Percentiles rank a stretch among this genome's conserved stretches.
phyloP scores from a whole-genome alignment of 2,113 vertebrate species.

The Oreotrochilus melanogaster region DNA sequence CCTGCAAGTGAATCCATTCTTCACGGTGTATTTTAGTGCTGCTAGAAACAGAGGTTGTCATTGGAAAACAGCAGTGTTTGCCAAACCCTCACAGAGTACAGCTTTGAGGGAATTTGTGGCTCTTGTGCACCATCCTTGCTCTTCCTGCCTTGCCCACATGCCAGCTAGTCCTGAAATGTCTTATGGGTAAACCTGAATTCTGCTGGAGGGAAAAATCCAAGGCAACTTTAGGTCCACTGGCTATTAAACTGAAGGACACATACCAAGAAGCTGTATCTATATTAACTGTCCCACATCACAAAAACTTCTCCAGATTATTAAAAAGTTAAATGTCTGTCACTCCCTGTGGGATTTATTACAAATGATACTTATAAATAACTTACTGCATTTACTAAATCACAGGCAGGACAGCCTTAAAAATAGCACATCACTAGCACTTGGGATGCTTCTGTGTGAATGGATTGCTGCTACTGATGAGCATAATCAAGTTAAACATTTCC shows the following conservation, averaged over 20 bases:
- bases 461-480: slow-evolving; percentile 28
- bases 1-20: neutral
- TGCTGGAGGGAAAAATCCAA: neutral
- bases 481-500: slow-evolving; percentile 65
- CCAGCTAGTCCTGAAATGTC: neutral
- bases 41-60: neutral
- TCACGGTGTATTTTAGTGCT: accelerated
- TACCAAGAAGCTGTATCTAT: neutral
- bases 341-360: neutral
- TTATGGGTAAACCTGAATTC: neutral
- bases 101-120: neutral
- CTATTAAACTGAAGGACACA: neutral
- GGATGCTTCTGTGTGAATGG: slow-evolving; percentile 3
- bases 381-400: neutral
- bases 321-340: neutral
- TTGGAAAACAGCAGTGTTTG: neutral
- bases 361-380: neutral
- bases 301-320: neutral
- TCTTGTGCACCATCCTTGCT: neutral
- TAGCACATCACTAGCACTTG: neutral
- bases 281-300: neutral
- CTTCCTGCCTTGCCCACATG: neutral
- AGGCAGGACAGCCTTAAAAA: neutral
- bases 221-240: neutral
- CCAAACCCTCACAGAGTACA: neutral